phyloP scores from a whole-genome alignment of 2,797 vertebrate species.

The Melanotaenia trifasciata region DNA sequence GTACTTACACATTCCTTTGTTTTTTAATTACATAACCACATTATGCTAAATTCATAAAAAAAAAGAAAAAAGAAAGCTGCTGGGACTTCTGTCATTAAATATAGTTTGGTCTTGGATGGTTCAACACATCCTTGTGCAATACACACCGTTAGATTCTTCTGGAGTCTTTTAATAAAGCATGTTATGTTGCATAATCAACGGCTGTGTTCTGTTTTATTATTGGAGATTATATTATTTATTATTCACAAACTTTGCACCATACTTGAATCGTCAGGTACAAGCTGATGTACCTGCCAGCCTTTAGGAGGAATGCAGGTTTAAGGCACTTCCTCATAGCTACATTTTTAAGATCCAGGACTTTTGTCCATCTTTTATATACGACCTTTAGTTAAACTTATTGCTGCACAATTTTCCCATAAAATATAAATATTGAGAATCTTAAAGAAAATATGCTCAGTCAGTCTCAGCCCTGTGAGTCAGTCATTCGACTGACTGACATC shows the following conservation, averaged over 20 bases:
- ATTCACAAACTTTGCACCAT: not conserved
- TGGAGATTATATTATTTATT: not conserved
- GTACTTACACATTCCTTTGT: slow-evolving; percentile 70
- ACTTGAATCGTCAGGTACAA: not conserved
- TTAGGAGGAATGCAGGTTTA: not conserved
- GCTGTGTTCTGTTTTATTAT: slow-evolving; percentile 48
- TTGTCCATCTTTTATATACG: too few species aligned
- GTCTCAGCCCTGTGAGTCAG: too few species aligned
- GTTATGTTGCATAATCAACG: slow-evolving; percentile 58
- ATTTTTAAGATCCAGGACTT: too few species aligned
- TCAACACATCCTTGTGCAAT: slow-evolving; percentile 76
- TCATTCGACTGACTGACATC: too few species aligned
- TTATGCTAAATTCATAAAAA: slow-evolving; percentile 43
- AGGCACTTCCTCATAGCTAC: too few species aligned
- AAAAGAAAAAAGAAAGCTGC: slow-evolving; percentile 32
- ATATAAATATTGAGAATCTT: too few species aligned
- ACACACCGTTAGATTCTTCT: slow-evolving; percentile 46
- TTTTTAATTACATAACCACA: slow-evolving; percentile 45
- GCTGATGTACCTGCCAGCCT: not conserved
- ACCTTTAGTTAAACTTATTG: too few species aligned
- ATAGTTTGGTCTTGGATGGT: slow-evolving; percentile 63
- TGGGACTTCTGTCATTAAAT: slow-evolving; percentile 57
- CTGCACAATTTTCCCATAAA: too few species aligned
- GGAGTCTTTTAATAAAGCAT: slow-evolving; percentile 74
- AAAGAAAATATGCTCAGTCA: too few species aligned